Conservation (phyloP, 30 jellyfish, hydroid and myxozoan genomes). For the Aurelia coerulea region DNA sequence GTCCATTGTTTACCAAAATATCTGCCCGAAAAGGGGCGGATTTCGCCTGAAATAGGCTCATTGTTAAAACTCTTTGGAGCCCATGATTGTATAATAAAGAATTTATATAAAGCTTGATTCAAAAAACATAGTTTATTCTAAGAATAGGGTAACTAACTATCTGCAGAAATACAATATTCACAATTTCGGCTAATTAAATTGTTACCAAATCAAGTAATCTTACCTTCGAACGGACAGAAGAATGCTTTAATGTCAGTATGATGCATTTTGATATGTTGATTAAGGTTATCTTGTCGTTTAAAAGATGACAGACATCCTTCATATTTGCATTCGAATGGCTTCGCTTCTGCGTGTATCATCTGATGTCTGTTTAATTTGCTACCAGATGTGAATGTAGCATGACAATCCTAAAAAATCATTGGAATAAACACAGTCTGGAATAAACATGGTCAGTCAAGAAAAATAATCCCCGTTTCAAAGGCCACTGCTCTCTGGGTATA, state of each 20-base stretch:
- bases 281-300: slow-evolving; percentile 46
- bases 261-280: slow-evolving; percentile 51
- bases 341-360: slow-evolving; percentile 4
- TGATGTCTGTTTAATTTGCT: slow-evolving; percentile 59
- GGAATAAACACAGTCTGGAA: background rate
- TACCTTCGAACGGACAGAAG: slow-evolving; percentile 50
- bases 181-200: too few relatives aligned
- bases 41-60: too few relatives aligned
- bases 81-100: too few relatives aligned
- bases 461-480: too few relatives aligned
- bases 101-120: too few relatives aligned
- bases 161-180: too few relatives aligned
- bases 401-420: slow-evolving; percentile 31
- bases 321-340: slow-evolving; percentile 27
- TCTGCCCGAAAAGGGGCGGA: too few relatives aligned
- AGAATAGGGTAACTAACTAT: too few relatives aligned
- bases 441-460: background rate
- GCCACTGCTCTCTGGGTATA: too few relatives aligned
- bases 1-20: too few relatives aligned
- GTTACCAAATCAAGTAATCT: background rate
- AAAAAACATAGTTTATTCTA: too few relatives aligned
- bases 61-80: too few relatives aligned
- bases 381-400: slow-evolving; percentile 43
- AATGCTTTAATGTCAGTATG: slow-evolving; percentile 28
- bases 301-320: slow-evolving; percentile 38